These are phyloP conservation scores for Mimas tiliae DNA, from an alignment of 2,888 invertebrate genomes.

Conservation along the genomic window DNA sequence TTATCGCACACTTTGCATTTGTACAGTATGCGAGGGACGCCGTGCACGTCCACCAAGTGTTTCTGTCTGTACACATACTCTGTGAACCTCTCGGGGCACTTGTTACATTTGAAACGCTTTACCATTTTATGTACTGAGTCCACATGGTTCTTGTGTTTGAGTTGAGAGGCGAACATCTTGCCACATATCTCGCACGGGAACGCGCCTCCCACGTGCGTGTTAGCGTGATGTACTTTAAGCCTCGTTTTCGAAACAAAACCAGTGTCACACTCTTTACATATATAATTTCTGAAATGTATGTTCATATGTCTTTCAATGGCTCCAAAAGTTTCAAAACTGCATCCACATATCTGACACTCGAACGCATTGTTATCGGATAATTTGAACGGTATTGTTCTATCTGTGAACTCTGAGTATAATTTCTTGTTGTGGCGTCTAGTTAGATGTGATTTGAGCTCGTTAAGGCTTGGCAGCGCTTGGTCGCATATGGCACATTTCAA, in stretches of 20 bases:
- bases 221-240: slow-evolving; percentile 64
- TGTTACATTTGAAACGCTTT: slow-evolving; percentile 65
- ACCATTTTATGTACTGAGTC: slow-evolving; percentile 61
- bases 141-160: slow-evolving; percentile 63
- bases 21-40: slow-evolving; percentile 59
- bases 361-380: slow-evolving; percentile 50
- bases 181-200: slow-evolving; percentile 65
- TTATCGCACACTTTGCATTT: slow-evolving; percentile 69
- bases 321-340: slow-evolving; percentile 70
- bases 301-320: slow-evolving; percentile 75
- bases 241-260: slow-evolving; percentile 70
- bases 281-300: slow-evolving; percentile 70
- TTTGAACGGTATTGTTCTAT: slow-evolving; percentile 70
- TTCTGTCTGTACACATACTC: slow-evolving; percentile 69
- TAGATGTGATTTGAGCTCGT: slow-evolving; percentile 63
- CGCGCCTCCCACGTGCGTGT: slow-evolving; percentile 52
- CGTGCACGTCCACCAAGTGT: slow-evolving; percentile 66
- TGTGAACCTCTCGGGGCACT: slow-evolving; percentile 64
- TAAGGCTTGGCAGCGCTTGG: slow-evolving; percentile 46
- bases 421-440: slow-evolving; percentile 60
- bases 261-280: slow-evolving; percentile 70
- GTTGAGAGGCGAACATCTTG: slow-evolving; percentile 58
- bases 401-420: slow-evolving; percentile 54
- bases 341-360: slow-evolving; percentile 66
- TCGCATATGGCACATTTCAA: slow-evolving; percentile 62